Base-by-base conservation (phyloP, 2,113 vertebrate species). In the Prietella phreatophila region DNA sequence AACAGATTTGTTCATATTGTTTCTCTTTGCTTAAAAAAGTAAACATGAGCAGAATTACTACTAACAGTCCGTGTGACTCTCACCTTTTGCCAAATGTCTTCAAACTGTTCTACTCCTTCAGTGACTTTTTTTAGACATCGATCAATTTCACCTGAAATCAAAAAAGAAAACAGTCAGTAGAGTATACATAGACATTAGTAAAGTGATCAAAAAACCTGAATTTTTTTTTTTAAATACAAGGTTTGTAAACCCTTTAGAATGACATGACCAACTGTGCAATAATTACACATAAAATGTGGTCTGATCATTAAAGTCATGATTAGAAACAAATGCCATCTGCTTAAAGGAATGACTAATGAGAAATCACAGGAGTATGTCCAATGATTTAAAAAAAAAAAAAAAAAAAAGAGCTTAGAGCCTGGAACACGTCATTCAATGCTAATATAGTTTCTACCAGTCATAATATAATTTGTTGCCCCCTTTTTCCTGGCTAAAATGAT, bases 81-180 rank as follows among this genome's bases (percentile, higher is more conserved):
- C 89, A 96, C 96, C 96, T 96, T 96, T 92, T 96, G 96, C 96
- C 96, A 96, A 85, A 96, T 96, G 83, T 96, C 96, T 91, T 96
- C 96, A 89, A 96, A 96, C 89, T 96, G 95, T 71, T 96, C 96
- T 69, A 96, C 96, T 0, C 96, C 96, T 89, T 96, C 96, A 5
- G 95, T 93, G 82, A 96, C 96, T 92, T 96, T 96, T 95, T 96
- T 96, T 91, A 96, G 93, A 95, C 96, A 96, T 94, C 96, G 96
- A 89, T 96, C 96, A 92, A 96, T 96, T 94, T 96, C 96, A 91
- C 95, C 96, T 96, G 89, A 82, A 55, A 78, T 73, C 4, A 85
- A 82, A 87, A 22, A 1, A 30, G 63, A 85, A 61, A 55, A 65
- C 33, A 83, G 4, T 42, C 53, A 42, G 55, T 67, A n/a, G 63